Evolutionary conservation across 2,797 vertebrate species (phyloP).

Genomic region (Masticophis lateralis): DNA sequence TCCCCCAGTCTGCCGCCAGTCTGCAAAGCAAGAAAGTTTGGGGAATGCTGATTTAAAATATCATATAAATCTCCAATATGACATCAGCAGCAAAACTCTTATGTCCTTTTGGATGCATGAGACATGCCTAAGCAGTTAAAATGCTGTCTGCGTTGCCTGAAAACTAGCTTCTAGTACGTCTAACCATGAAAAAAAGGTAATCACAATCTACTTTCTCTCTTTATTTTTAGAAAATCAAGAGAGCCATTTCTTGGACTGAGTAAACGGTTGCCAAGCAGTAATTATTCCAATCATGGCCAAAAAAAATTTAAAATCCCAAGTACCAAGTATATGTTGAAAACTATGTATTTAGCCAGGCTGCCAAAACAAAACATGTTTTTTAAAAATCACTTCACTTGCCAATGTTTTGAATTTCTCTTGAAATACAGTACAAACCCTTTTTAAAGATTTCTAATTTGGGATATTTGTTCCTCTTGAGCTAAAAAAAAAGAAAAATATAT

Average conservation of each 20-base stretch:
- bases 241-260: conserved; percentile 43
- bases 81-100: neutral
- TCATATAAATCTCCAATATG: neutral
- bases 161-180: conserved; percentile 38
- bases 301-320: conserved; percentile 14
- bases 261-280: conserved; percentile 54
- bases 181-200: conserved; percentile 41
- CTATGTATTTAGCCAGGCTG: conserved; percentile 1
- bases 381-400: conserved; percentile 35
- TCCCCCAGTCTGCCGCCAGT: accelerated
- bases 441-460: conserved; percentile 63
- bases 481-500: conserved; percentile 43
- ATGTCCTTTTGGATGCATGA: neutral
- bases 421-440: conserved; percentile 41
- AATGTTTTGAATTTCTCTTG: conserved; percentile 54
- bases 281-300: conserved; percentile 52
- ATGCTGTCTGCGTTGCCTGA: neutral
- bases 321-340: conserved; percentile 41
- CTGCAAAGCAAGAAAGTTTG: neutral
- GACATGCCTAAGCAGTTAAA: neutral
- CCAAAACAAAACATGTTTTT: neutral
- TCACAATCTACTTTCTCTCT: conserved; percentile 43
- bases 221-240: conserved; percentile 61
- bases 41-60: neutral
- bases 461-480: conserved; percentile 50